phyloP scores from a whole-genome alignment of 2,888 invertebrate species.

The Trisateles emortualis region DNA sequence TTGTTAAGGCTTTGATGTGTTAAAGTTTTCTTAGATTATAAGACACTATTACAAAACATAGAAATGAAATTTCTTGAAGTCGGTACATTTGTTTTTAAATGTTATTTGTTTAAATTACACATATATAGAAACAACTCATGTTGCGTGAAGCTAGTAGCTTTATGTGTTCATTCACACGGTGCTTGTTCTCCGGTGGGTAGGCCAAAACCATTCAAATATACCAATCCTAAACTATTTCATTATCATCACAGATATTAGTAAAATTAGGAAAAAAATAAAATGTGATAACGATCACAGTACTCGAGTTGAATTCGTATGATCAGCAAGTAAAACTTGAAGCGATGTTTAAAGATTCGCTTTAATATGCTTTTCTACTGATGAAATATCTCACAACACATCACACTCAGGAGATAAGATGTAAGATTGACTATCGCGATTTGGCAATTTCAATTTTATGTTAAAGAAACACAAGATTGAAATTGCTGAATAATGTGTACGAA shows the following conservation, averaged over 20 bases:
- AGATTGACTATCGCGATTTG: not conserved
- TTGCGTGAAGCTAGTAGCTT: conserved; percentile 54
- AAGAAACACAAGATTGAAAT: not conserved
- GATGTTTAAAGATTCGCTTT: conserved; percentile 52
- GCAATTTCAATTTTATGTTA: not conserved
- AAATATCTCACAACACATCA: too few relatives aligned
- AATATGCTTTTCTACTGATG: not conserved
- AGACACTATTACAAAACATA: too few relatives aligned
- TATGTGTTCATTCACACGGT: conserved; percentile 46
- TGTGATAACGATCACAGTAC: conserved; percentile 74
- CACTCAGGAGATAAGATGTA: not conserved
- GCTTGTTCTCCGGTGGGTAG: conserved; percentile 73
- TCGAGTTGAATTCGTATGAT: conserved; percentile 57
- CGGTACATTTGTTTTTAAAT: too few relatives aligned
- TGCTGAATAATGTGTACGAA: not conserved
- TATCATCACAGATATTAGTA: conserved; percentile 82
- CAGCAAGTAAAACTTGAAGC: conserved; percentile 62
- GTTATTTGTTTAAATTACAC: conserved; percentile 7
- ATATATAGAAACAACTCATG: conserved; percentile 44
- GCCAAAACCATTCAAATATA: conserved; percentile 68
- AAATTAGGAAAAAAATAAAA: conserved; percentile 71
- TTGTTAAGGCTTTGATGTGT: too few relatives aligned
- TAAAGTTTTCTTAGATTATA: too few relatives aligned
- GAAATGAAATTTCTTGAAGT: too few relatives aligned
- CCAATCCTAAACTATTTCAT: conserved; percentile 70